Conservation (phyloP, 2,797 vertebrate species). For the Peromyscus melanophrys region DNA sequence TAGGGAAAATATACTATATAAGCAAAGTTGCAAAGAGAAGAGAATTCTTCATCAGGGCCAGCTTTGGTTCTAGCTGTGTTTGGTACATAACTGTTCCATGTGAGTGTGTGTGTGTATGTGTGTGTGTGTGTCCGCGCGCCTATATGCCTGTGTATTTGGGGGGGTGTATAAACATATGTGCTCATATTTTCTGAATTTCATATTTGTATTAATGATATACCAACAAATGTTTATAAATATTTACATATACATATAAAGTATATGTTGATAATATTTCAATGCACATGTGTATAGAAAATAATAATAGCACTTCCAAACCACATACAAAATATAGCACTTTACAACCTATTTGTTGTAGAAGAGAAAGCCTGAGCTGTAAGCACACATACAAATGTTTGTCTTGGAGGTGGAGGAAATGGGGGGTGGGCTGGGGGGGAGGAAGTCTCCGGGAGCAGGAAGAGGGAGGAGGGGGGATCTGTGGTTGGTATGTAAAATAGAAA, state of each 20-base stretch:
- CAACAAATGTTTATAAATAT: constrained; percentile 19
- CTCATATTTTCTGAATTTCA: neutral
- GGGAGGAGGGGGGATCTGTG: no score
- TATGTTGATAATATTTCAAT: constrained; percentile 4
- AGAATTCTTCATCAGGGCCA: neutral
- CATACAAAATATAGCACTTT: neutral
- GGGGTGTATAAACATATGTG: neutral
- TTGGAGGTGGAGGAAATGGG: neutral
- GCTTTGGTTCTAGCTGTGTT: neutral
- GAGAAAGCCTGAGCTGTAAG: neutral
- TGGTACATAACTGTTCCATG: neutral
- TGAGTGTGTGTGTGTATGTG: accelerated
- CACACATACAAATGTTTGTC: neutral
- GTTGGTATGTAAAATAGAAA: no score
- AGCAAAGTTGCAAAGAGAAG: neutral
- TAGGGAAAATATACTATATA: neutral
- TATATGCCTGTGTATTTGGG: no score
- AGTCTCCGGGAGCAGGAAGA: no score
- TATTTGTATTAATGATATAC: constrained; percentile 20
- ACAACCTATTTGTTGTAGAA: neutral
- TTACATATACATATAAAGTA: neutral
- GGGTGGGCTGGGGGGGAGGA: no score
- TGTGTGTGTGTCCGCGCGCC: accelerated
- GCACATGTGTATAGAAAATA: neutral
- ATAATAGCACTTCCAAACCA: neutral